These are phyloP conservation scores for Cataglyphis livida DNA, from an alignment of 2,888 invertebrate genomes.

Conservation along the genomic window DNA sequence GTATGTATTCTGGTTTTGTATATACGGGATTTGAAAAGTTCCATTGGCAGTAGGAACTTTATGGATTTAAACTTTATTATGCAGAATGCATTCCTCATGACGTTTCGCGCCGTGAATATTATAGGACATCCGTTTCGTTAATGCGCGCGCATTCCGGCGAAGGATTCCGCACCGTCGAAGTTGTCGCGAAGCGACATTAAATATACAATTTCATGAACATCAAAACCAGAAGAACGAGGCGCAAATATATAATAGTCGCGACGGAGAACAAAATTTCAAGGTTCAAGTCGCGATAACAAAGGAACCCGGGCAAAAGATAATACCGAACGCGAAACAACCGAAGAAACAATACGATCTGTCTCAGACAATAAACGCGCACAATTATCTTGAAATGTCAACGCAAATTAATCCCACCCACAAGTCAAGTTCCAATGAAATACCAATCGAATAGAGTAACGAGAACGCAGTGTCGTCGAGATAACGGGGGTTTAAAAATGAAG, in stretches of 20 bases:
- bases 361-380: slow-evolving; percentile 56
- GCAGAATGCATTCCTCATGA: not conserved
- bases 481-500: slow-evolving; percentile 41
- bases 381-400: slow-evolving; percentile 71
- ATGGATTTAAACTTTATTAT: slow-evolving; percentile 15
- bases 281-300: slow-evolving; percentile 66
- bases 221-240: slow-evolving; percentile 16
- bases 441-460: slow-evolving; percentile 52
- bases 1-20: not conserved
- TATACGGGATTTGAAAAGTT: not conserved
- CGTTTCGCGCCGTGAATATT: not conserved
- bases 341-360: slow-evolving; percentile 64
- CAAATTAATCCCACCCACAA: slow-evolving; percentile 61
- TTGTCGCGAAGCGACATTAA: slow-evolving; percentile 60
- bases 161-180: not conserved
- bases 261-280: slow-evolving; percentile 64
- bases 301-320: slow-evolving; percentile 53
- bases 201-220: slow-evolving; percentile 45
- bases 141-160: not conserved
- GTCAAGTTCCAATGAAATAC: slow-evolving; percentile 47
- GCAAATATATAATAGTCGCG: slow-evolving; percentile 34
- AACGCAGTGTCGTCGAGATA: slow-evolving; percentile 38
- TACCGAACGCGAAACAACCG: slow-evolving; percentile 46
- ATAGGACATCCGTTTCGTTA: slow-evolving; percentile 19
- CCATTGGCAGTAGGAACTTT: not conserved